Evolutionary conservation across 2,797 vertebrate species (phyloP).

Genomic region (Hippocampus kuda): DNA sequence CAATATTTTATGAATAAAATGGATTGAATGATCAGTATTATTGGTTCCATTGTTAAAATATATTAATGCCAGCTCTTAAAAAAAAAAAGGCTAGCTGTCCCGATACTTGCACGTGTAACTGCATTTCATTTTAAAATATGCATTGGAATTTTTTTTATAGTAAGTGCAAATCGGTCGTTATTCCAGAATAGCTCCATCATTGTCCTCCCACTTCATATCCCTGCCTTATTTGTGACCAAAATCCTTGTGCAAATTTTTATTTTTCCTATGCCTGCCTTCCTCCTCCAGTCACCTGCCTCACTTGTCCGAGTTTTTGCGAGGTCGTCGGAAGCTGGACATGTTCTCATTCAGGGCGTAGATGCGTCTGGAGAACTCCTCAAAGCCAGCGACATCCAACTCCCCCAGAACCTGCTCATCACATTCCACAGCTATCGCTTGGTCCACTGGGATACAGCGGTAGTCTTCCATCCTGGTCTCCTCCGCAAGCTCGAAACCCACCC

Average conservation of each 20-base stretch:
- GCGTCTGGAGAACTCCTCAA: constrained; percentile 94
- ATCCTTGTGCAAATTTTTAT: constrained; percentile 24
- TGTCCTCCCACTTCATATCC: constrained; percentile 20
- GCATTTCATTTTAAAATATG: constrained; percentile 56
- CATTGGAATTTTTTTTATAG: constrained; percentile 60
- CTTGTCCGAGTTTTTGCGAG: constrained; percentile 91
- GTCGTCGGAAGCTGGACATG: constrained; percentile 86
- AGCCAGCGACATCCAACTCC: constrained; percentile 73
- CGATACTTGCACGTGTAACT: constrained; percentile 39
- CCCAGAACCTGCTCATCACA: constrained; percentile 94
- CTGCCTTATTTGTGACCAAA: constrained; percentile 26
- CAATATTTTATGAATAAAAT: neutral
- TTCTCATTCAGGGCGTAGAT: constrained; percentile 95
- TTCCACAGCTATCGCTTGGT: constrained; percentile 91
- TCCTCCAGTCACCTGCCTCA: constrained; percentile 50
- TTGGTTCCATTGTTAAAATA: constrained; percentile 17
- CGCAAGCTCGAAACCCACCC: neutral
- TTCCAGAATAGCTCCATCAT: constrained; percentile 44
- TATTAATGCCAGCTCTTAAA: constrained; percentile 16
- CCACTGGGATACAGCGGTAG: constrained; percentile 87
- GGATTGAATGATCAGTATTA: neutral
- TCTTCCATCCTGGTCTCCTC: constrained; percentile 75
- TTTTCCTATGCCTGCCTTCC: constrained; percentile 4
- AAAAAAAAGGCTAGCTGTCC: constrained; percentile 29
- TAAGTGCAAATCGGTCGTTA: constrained; percentile 78